These are phyloP conservation scores for Dryas iulia DNA, from an alignment of 1,140 invertebrate genomes.

Conservation along the genomic window DNA sequence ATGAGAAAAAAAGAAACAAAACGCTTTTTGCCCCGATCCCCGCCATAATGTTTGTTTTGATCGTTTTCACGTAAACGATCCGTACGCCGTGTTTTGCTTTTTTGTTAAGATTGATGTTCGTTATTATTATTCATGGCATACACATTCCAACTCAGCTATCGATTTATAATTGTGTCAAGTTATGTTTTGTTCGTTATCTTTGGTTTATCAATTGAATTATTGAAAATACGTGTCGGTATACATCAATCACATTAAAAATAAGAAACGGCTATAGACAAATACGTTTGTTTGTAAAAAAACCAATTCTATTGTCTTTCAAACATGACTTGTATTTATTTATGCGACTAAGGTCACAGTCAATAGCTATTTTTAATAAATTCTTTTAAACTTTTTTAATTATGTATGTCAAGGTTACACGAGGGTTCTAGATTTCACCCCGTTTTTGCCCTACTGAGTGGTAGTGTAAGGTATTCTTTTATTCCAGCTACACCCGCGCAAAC, in stretches of 20 bases:
- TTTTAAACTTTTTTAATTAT: neutral
- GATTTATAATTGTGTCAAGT: slow-evolving; percentile 19
- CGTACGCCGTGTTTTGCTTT: slow-evolving; percentile 51
- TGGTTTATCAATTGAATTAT: neutral
- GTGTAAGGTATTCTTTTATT: slow-evolving; percentile 62
- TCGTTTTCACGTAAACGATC: slow-evolving; percentile 71
- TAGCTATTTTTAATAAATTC: neutral
- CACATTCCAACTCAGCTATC: slow-evolving; percentile 12
- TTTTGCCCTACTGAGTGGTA: slow-evolving; percentile 56
- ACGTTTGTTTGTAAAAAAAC: neutral
- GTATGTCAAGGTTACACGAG: slow-evolving; percentile 69
- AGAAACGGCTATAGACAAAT: neutral
- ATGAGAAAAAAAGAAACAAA: slow-evolving; percentile 54
- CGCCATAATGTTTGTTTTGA: slow-evolving; percentile 70
- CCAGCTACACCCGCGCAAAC: neutral
- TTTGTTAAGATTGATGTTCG: slow-evolving; percentile 51
- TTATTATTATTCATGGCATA: slow-evolving; percentile 50
- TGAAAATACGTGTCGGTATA: slow-evolving; percentile 39
- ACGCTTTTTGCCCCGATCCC: slow-evolving; percentile 59
- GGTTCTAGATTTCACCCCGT: slow-evolving; percentile 72
- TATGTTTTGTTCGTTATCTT: slow-evolving; percentile 18
- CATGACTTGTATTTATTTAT: neutral
- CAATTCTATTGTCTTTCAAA: neutral
- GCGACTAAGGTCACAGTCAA: neutral
- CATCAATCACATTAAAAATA: neutral